Evolutionary conservation across 2,113 vertebrate species (phyloP), one percentile per base, ranked within the genome.

Genomic region (Scolopax mira): DNA sequence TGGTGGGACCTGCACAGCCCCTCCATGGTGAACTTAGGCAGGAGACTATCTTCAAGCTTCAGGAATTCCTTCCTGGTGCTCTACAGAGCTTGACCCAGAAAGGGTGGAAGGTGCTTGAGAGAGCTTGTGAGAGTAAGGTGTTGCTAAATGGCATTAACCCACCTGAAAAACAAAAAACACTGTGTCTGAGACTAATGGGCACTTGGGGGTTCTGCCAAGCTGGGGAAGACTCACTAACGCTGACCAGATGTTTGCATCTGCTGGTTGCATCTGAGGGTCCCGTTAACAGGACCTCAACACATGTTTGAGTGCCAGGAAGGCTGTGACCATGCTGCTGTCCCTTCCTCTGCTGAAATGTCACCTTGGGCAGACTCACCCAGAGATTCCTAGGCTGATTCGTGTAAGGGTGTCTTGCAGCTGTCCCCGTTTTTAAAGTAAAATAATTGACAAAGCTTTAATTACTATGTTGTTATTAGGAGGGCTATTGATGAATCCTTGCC

Each of bases 81-180:
- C 19, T 44, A 24, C 31, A 61, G 54, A 55, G 30, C 27, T 61
- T 2, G 41, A 5, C 27, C 22, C 30, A 5, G 48, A 6, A 62
- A 30, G 8, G 31, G 30, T 4, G 7, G 24, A 22, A 58, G 75
- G 22, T 6, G 70, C 28, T 0, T 28, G 35, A 28, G 22, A 31
- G 37, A 54, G 25, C 30, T 67, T 9, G 3, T 23, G 79, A 46
- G 52, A 15, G 6, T 2, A 23, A 49, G 57, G 16, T 35, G 24
- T 16, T 35, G 51, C 55, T 41, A 31, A 35, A 8, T 2, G n/a
- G 6, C 30, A 3, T 24, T 30, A 48, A n/a, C 23, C 19, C 39
- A 12, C 7, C 39, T 13, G 22, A 55, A 35, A 28, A 30, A 6
- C 0, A 1, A 55, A 35, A 28, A 30, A 6, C 0, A 1, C 35